Evolutionary conservation across 2,888 invertebrate genomes (phyloP), one percentile per base, ranked within the genome.

Genomic region (Tiliacea aurago): DNA sequence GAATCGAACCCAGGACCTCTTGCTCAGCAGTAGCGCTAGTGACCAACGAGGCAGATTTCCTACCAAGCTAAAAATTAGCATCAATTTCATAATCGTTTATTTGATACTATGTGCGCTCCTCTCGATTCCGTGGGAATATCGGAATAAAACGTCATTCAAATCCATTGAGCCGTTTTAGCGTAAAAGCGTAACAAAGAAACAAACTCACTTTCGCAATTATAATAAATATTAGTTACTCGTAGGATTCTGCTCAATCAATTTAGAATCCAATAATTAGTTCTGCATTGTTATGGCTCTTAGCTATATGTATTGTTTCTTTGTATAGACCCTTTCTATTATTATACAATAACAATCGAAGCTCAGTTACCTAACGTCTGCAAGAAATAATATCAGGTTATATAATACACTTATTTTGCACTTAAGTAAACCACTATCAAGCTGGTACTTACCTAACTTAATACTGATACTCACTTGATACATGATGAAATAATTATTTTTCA

Each of bases 271-370:
- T 23, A 45, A 23, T 55, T 20, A 13, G 0, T 37, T n/a, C 15
- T 28, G 58, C 28, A 55, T 49, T 67, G 58, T 49, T 58, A 47
- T 20, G 1, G 33, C n/a, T 23, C 18, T 15, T 20, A 63, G 11
- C 15, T 43, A 11, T 11, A 28, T 3, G 15, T 15, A 51, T 18
- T 13, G 7, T 56, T 53, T 18, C 20, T 11, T 47, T 18, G 49
- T 74, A 58, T 33, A 73, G 59, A 62, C 78, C 81, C 85, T 88
- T 87, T 86, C 86, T 74, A 84, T 71, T 83, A 73, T 87, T 83
- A 84, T 87, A 86, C 78, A 86, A 79, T 76, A 84, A 80, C 70
- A 81, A 80, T 80, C 56, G 51, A 76, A 66, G 70, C 41, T 63
- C 51, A 41, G 77, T 86, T 85, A 80, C 70, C 64, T 84, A 85